A percentile compares a stretch with the other conserved stretches of the same genome.
phyloP scores from a whole-genome alignment of 2,888 invertebrate genomes.

The Trichacis sp. region DNA sequence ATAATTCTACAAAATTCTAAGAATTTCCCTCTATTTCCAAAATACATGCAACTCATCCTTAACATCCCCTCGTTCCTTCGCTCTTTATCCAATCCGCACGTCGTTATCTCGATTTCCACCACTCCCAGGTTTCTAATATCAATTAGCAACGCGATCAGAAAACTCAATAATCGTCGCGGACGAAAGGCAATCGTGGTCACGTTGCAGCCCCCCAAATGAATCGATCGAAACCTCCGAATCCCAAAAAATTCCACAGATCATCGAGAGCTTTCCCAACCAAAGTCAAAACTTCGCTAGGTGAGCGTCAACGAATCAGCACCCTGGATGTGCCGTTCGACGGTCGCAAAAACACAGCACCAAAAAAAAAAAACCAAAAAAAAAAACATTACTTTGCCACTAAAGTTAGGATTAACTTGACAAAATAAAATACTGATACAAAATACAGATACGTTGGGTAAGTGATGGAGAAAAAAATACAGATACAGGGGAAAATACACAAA shows the following conservation, averaged over 20 bases:
- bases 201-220: too few species aligned
- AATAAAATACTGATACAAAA: slow-evolving; percentile 43
- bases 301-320: background rate
- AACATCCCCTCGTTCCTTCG: too few species aligned
- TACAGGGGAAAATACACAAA: slow-evolving; percentile 67
- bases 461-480: slow-evolving; percentile 46
- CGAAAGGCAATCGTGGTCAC: background rate
- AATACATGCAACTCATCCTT: too few species aligned
- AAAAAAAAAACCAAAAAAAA: too few species aligned
- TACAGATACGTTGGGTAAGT: slow-evolving; percentile 38
- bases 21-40: too few species aligned
- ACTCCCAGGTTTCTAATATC: background rate
- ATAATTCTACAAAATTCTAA: too few species aligned
- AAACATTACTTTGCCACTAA: slow-evolving; percentile 53
- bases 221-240: too few species aligned
- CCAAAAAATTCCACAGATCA: too few species aligned
- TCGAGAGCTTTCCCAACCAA: background rate
- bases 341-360: slow-evolving; percentile 52
- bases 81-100: too few species aligned
- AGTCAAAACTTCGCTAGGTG: slow-evolving; percentile 1
- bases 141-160: slow-evolving; percentile 14
- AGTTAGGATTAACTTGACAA: slow-evolving; percentile 50
- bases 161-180: slow-evolving; percentile 10
- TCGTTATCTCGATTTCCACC: background rate
- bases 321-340: background rate